Conservation (phyloP, 2,113 vertebrate species). For the human region GRCh38 chr2:133631001-133631500, state of each 20-base stretch:
- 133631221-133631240: background rate
- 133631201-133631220: background rate
- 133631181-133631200: background rate
- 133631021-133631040: background rate
- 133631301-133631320: background rate
- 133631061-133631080: conserved; percentile 19
- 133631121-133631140: conserved; percentile 17
- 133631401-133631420: background rate
- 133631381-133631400: background rate
- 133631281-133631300: background rate
- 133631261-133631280: background rate
- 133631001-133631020: background rate
- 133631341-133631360: conserved; percentile 18
- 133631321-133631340: background rate
- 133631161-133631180: background rate
- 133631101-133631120: conserved; percentile 21
- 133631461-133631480: background rate
- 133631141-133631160: background rate
- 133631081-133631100: conserved; percentile 26
- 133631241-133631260: conserved; percentile 1
- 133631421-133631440: conserved; percentile 35
- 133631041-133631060: background rate
- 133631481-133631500: background rate
- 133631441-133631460: background rate
- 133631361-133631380: background rate